phyloP scores from a whole-genome alignment of 2,113 vertebrate genomes.

The Hippocampus abdominalis region DNA sequence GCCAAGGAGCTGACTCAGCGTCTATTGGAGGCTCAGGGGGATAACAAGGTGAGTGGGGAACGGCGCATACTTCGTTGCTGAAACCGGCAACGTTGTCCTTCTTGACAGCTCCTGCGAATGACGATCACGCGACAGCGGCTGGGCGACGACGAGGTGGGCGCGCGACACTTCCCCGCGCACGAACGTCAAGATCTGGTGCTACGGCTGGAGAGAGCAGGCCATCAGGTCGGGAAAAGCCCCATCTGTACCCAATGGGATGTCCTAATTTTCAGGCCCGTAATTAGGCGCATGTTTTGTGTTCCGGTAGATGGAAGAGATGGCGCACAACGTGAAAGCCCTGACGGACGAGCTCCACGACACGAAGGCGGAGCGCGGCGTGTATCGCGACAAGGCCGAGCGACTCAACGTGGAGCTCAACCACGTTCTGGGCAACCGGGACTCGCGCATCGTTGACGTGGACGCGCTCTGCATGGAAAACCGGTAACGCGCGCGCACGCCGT shows the following conservation, averaged over 20 bases:
- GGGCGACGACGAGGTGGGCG: slow-evolving; percentile 90
- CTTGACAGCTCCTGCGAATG: slow-evolving; percentile 88
- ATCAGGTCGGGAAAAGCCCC: slow-evolving; percentile 74
- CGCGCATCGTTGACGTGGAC: slow-evolving; percentile 89
- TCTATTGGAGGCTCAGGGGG: slow-evolving; percentile 88
- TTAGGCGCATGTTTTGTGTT: neutral
- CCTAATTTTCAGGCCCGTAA: neutral
- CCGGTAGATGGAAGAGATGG: slow-evolving; percentile 81
- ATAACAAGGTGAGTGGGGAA: slow-evolving; percentile 85
- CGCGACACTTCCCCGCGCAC: slow-evolving; percentile 89
- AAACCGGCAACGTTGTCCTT: neutral
- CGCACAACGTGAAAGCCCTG: slow-evolving; percentile 81
- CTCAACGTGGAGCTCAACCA: slow-evolving; percentile 95
- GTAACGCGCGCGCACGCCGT: slow-evolving; percentile 39
- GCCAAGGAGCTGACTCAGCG: slow-evolving; percentile 91
- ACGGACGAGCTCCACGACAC: slow-evolving; percentile 91
- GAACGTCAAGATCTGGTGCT: slow-evolving; percentile 90
- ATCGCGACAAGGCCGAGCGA: slow-evolving; percentile 87
- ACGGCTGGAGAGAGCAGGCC: slow-evolving; percentile 85
- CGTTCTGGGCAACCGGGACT: slow-evolving; percentile 83
- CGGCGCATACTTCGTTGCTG: neutral
- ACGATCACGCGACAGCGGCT: slow-evolving; percentile 95
- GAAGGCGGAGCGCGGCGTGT: slow-evolving; percentile 84
- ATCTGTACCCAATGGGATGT: neutral
- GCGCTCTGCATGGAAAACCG: slow-evolving; percentile 97